phyloP scores from a whole-genome alignment of 2,888 invertebrate species.

The Neocrepidodera transversa region DNA sequence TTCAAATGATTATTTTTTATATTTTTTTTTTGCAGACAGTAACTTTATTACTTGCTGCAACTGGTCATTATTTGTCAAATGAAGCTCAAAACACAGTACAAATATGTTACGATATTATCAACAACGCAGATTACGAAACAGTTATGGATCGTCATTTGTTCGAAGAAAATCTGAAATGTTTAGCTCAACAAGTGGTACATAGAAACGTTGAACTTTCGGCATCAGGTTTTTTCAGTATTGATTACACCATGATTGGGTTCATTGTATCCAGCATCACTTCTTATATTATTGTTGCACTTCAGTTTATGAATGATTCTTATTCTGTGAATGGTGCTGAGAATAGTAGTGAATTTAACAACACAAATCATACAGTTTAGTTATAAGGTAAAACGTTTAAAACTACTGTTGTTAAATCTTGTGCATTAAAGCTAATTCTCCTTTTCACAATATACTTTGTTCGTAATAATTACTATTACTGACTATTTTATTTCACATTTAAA shows the following conservation, averaged over 20 bases:
- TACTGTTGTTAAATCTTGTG: no score
- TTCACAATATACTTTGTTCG: no score
- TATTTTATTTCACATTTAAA: no score
- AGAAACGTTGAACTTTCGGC: constrained; percentile 44
- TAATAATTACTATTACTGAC: no score
- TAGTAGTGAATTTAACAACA: not conserved
- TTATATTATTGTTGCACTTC: constrained; percentile 48
- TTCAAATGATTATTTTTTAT: no score
- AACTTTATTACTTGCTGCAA: constrained; percentile 11
- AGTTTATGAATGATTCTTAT: constrained; percentile 36
- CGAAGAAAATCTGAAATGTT: constrained; percentile 35
- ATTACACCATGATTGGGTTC: constrained; percentile 44
- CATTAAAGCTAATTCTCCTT: no score
- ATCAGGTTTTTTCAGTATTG: constrained; percentile 46
- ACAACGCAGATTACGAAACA: not conserved
- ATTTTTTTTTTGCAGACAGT: constrained; percentile 11
- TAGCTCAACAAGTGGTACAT: constrained; percentile 40
- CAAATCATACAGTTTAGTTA: no score
- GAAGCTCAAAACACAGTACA: constrained; percentile 18
- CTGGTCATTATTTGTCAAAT: constrained; percentile 17
- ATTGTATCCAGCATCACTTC: constrained; percentile 47
- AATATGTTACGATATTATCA: constrained; percentile 24
- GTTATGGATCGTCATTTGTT: constrained; percentile 13
- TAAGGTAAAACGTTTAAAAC: no score
- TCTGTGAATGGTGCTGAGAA: not conserved